phyloP scores from a whole-genome alignment of 2,888 invertebrate genomes.

The Gymnocheta viridis region DNA sequence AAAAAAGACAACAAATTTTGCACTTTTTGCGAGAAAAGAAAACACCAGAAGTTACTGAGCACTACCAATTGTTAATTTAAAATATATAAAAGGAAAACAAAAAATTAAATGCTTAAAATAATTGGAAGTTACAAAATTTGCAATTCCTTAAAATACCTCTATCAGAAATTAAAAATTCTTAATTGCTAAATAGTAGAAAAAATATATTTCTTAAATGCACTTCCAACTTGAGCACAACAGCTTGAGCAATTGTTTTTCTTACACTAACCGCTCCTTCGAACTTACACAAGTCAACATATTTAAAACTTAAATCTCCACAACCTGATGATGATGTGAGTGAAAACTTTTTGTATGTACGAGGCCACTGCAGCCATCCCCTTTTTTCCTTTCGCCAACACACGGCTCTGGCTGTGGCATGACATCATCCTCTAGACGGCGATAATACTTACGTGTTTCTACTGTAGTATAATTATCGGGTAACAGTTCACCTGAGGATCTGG shows the following conservation, averaged over 20 bases:
- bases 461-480: conserved; percentile 77
- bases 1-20: no score
- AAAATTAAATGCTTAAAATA: conserved; percentile 25
- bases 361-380: conserved; percentile 43
- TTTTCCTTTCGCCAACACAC: conserved; percentile 12
- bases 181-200: background rate
- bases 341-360: background rate
- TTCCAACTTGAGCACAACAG: conserved; percentile 30
- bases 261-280: background rate
- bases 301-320: conserved; percentile 45
- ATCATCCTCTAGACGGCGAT: conserved; percentile 65
- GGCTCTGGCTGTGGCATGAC: background rate
- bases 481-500: conserved; percentile 78
- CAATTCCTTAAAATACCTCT: background rate
- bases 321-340: background rate
- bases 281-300: background rate
- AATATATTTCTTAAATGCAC: background rate
- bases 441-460: conserved; percentile 78
- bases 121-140: background rate
- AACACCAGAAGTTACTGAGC: background rate
- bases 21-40: no score
- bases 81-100: no score
- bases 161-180: background rate
- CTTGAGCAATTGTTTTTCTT: conserved; percentile 11
- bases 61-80: background rate